A percentile compares a stretch with the other conserved stretches of the same genome.
These are phyloP conservation scores for Lepus townsendii DNA, from an alignment of 2,797 vertebrate species.

Conservation along the genomic window DNA sequence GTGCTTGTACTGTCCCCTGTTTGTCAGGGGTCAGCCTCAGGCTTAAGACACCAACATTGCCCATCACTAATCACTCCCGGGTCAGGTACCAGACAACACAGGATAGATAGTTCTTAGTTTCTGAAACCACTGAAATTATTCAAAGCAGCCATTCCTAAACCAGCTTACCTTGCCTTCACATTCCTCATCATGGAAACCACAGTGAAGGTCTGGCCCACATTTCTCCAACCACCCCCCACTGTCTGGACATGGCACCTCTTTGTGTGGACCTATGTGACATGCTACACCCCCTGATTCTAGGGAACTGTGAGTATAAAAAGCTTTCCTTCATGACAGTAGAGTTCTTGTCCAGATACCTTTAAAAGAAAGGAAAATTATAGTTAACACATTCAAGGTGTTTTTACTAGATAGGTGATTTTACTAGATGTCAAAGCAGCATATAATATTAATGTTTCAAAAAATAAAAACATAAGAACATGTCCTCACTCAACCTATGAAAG, in stretches of 20 bases:
- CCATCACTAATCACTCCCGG: neutral
- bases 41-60: too few species aligned
- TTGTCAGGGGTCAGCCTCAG: too few species aligned
- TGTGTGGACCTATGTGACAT: neutral
- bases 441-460: neutral
- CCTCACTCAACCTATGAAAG: neutral
- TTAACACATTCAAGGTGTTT: neutral
- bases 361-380: neutral
- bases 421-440: neutral
- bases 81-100: neutral
- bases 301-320: neutral
- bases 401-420: neutral
- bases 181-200: neutral
- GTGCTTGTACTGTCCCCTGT: too few species aligned
- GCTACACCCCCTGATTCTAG: neutral
- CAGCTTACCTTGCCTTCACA: neutral
- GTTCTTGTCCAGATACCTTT: neutral
- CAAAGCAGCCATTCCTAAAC: neutral
- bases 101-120: neutral
- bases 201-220: neutral
- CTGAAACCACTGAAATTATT: neutral
- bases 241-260: neutral
- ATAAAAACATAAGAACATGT: neutral
- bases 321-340: neutral
- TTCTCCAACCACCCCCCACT: neutral